These are phyloP conservation scores for Ptilorrhoa leucosticta DNA, from an alignment of 2,113 vertebrate species.

Conservation along the genomic window DNA sequence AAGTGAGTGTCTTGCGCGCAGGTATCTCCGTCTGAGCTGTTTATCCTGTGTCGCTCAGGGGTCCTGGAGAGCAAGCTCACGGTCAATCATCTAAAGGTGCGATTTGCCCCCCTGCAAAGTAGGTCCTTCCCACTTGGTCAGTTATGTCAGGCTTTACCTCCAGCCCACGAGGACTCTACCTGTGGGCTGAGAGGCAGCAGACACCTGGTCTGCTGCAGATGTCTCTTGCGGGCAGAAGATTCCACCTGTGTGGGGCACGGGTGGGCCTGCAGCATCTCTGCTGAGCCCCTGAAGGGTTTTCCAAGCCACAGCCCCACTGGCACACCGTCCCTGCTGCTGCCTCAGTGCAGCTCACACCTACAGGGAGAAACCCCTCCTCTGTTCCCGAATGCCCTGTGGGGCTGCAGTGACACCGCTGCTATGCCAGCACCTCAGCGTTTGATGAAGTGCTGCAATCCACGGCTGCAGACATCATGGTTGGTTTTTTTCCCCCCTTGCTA, in stretches of 20 bases:
- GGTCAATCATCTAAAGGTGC: neutral
- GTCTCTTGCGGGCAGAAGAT: fast-evolving
- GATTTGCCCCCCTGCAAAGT: neutral
- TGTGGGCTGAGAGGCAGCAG: neutral
- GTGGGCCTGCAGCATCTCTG: neutral
- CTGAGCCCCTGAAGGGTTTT: neutral
- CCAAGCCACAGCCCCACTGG: neutral
- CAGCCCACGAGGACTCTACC: fast-evolving
- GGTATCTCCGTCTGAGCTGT: neutral
- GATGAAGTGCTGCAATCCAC: neutral
- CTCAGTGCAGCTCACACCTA: fast-evolving
- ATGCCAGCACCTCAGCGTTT: neutral
- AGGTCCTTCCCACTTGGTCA: neutral
- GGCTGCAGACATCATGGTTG: neutral
- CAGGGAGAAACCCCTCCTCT: neutral
- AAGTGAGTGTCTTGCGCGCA: fast-evolving
- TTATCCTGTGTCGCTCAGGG: too few relatives aligned
- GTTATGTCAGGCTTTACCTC: too few relatives aligned
- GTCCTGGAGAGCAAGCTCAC: neutral
- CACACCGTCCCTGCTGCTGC: fast-evolving
- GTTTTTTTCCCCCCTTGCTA: neutral
- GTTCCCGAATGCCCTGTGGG: neutral
- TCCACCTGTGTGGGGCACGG: neutral
- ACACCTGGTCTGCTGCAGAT: fast-evolving
- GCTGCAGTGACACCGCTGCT: neutral